phyloP scores from a whole-genome alignment of 2,888 invertebrate species.

The Hydroisotoma schaefferi region DNA sequence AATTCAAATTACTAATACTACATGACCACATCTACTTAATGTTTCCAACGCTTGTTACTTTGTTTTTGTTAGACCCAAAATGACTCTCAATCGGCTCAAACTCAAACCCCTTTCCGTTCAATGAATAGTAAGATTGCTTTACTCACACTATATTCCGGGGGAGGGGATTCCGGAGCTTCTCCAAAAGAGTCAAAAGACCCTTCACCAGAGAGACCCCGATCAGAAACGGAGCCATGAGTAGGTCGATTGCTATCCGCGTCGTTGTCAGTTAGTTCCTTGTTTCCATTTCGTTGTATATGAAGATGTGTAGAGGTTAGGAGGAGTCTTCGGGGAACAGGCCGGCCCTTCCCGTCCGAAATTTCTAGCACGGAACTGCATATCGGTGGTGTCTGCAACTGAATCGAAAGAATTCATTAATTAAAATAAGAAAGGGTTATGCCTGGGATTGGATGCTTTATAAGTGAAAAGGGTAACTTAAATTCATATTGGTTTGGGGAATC shows the following conservation, averaged over 20 bases:
- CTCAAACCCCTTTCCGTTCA: too few relatives aligned
- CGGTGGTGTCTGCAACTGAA: constrained; percentile 14
- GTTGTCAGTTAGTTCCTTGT: constrained; percentile 32
- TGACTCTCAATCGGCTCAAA: not conserved
- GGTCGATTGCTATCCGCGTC: constrained; percentile 45
- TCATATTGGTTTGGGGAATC: too few relatives aligned
- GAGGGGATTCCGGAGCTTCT: constrained; percentile 43
- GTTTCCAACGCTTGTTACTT: not conserved
- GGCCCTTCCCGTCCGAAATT: constrained; percentile 44
- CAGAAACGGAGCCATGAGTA: constrained; percentile 47
- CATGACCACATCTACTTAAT: not conserved
- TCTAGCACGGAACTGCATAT: constrained; percentile 38
- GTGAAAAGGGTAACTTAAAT: too few relatives aligned
- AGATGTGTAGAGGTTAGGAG: constrained; percentile 44
- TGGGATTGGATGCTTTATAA: too few relatives aligned
- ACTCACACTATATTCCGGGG: constrained; percentile 45
- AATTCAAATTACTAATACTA: too few relatives aligned
- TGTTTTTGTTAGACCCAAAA: not conserved
- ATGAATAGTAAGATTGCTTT: too few relatives aligned
- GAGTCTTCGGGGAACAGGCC: constrained; percentile 37
- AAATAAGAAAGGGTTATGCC: too few relatives aligned
- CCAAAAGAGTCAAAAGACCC: constrained; percentile 47
- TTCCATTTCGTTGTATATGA: constrained; percentile 37
- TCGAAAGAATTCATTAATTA: not conserved
- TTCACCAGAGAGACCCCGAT: constrained; percentile 42